phyloP scores from a whole-genome alignment of 2,888 invertebrate genomes.

The Diplazon laetatorius region DNA sequence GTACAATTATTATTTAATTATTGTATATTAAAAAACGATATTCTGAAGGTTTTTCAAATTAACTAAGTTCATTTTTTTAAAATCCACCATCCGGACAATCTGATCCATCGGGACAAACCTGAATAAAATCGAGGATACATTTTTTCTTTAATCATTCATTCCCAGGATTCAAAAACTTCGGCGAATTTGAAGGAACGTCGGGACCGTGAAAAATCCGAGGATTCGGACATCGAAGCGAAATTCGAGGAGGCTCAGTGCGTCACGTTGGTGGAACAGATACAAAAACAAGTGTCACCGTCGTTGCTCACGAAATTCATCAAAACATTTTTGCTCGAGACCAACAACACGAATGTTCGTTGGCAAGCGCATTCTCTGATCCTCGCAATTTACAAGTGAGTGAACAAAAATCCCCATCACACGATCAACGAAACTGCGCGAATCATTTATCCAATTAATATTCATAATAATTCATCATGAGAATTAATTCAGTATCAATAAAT shows the following conservation, averaged over 20 bases:
- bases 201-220: slow-evolving; percentile 88
- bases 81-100: not conserved
- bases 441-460: too few relatives aligned
- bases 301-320: slow-evolving; percentile 88
- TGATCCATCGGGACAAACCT: too few relatives aligned
- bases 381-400: slow-evolving; percentile 90
- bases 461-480: too few relatives aligned
- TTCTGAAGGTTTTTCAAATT: too few relatives aligned
- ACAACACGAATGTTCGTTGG: slow-evolving; percentile 96
- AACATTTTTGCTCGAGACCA: slow-evolving; percentile 96
- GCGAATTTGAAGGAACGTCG: slow-evolving; percentile 82
- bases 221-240: slow-evolving; percentile 86
- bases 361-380: slow-evolving; percentile 95
- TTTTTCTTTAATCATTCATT: too few relatives aligned
- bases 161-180: slow-evolving; percentile 74
- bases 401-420: not conserved
- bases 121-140: not conserved
- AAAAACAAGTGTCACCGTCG: slow-evolving; percentile 84
- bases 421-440: not conserved
- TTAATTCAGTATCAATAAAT: too few relatives aligned
- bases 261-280: slow-evolving; percentile 88
- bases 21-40: too few relatives aligned
- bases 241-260: slow-evolving; percentile 88
- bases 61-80: too few relatives aligned
- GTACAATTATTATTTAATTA: too few relatives aligned